phyloP scores from a whole-genome alignment of 2,113 vertebrate genomes.

The Thermophis baileyi region DNA sequence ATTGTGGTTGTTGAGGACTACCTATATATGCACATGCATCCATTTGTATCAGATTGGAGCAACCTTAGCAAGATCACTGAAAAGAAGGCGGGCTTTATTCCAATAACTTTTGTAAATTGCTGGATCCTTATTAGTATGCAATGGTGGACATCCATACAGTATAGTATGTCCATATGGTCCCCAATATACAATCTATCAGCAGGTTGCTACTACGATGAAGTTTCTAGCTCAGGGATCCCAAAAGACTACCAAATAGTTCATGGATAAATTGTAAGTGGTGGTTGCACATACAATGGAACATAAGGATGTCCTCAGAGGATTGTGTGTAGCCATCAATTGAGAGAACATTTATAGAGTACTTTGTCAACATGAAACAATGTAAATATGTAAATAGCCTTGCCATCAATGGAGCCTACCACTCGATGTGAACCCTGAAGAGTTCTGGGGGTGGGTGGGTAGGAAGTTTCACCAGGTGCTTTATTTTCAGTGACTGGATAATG shows the following conservation, averaged over 20 bases:
- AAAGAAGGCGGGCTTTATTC: background rate
- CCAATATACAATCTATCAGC: background rate
- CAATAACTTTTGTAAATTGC: background rate
- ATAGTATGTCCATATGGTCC: background rate
- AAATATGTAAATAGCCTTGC: background rate
- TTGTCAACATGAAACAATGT: background rate
- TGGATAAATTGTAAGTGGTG: background rate
- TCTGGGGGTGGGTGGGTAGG: accelerated
- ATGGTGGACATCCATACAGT: background rate
- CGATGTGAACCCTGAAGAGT: background rate
- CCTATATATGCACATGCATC: background rate
- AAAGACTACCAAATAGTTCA: background rate
- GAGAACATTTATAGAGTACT: background rate
- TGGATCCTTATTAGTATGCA: background rate
- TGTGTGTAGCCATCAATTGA: background rate
- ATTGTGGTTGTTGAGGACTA: background rate
- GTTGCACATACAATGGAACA: background rate
- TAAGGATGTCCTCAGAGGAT: background rate
- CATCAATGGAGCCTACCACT: background rate
- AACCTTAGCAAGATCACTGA: background rate
- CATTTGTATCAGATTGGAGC: background rate
- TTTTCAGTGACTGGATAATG: background rate
- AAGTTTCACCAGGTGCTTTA: background rate
- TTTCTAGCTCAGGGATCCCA: background rate
- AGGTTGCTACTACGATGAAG: background rate